Evolutionary conservation across 2,113 vertebrate species (phyloP).

Genomic region (Aphyosemion australe): DNA sequence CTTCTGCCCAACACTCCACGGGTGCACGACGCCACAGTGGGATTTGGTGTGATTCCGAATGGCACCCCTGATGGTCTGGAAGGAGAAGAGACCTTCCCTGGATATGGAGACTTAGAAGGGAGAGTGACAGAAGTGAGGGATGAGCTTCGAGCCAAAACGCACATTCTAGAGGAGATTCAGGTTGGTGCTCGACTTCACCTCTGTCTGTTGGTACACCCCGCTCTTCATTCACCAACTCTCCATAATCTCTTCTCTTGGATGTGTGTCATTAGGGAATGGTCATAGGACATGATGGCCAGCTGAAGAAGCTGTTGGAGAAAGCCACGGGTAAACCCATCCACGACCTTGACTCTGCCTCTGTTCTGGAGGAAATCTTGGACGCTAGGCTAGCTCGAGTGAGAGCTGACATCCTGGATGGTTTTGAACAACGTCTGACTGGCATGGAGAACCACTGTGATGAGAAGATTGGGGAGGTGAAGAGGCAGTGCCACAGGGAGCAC

Average conservation of each 20-base stretch:
- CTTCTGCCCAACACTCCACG: constrained; percentile 78
- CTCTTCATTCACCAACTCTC: background rate
- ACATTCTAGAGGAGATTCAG: constrained; percentile 89
- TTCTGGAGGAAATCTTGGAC: constrained; percentile 87
- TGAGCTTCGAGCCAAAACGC: constrained; percentile 85
- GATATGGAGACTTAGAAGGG: constrained; percentile 85
- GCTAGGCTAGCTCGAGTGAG: constrained; percentile 82
- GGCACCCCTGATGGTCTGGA: constrained; percentile 81
- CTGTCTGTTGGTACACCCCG: background rate
- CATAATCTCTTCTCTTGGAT: background rate
- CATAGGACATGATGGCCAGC: constrained; percentile 90
- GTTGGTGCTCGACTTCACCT: constrained; percentile 14
- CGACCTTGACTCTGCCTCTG: constrained; percentile 72
- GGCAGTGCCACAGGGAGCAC: constrained; percentile 87
- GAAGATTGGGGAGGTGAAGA: constrained; percentile 85
- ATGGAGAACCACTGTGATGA: constrained; percentile 86
- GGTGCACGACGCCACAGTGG: constrained; percentile 75
- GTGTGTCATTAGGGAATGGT: constrained; percentile 81
- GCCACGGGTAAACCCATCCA: constrained; percentile 78
- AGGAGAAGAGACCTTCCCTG: constrained; percentile 74
- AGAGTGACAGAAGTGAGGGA: constrained; percentile 91
- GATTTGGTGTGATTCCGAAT: constrained; percentile 86
- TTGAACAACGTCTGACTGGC: constrained; percentile 86
- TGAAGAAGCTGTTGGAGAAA: constrained; percentile 87
- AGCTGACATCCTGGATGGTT: constrained; percentile 87